Base-by-base conservation (phyloP, 2,888 invertebrate species). In the Suillia variegata region DNA sequence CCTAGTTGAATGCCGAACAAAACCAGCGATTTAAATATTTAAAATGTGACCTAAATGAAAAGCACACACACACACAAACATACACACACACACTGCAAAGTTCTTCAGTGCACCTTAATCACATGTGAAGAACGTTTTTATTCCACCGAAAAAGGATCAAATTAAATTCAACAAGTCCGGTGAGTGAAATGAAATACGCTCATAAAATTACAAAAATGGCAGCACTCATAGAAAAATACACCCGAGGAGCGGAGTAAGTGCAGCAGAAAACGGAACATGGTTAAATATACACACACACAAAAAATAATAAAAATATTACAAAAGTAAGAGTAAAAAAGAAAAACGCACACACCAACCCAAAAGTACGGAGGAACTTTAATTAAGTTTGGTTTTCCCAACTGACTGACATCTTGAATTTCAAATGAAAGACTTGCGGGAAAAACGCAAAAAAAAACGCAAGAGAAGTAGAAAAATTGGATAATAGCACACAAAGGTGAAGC, bases 321-420 rank as follows among this genome's bases (percentile, higher is more conserved):
- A 10, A 10, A 26, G 45, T 24, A 22, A 54, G 33, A 42, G 5
- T 17, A 42, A 51, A 31, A 13, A 18, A 58, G 50, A 15, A 52
- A 55, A 52, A 45, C 22, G 42, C 18, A 53, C 17, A 58, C 15
- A 17, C 4, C 4, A 38, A 48, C 6, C 21, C 63, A 68, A 70
- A 71, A 70, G 73, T 73, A 70, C 74, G 70, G 70, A 33, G 8
- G 51, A 75, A 76, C 76, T 75, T 75, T 75, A 77, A 76, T 75
- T 76, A 77, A 76, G 75, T 75, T 75, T 75, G 73, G 73, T 74
- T 73, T 71, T 74, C 75, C 73, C 77, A 75, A 69, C 74, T 75
- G 77, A 75, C 75, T 77, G 75, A 75, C 76, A 77, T 74, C 75
- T 76, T 72, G 75, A 77, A 75, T 74, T 75, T 73, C 74, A 77